A percentile compares a stretch with the other conserved stretches of the same genome.
These are phyloP conservation scores for Ursus arctos DNA, from an alignment of 2,113 vertebrate genomes.

Conservation along the genomic window DNA sequence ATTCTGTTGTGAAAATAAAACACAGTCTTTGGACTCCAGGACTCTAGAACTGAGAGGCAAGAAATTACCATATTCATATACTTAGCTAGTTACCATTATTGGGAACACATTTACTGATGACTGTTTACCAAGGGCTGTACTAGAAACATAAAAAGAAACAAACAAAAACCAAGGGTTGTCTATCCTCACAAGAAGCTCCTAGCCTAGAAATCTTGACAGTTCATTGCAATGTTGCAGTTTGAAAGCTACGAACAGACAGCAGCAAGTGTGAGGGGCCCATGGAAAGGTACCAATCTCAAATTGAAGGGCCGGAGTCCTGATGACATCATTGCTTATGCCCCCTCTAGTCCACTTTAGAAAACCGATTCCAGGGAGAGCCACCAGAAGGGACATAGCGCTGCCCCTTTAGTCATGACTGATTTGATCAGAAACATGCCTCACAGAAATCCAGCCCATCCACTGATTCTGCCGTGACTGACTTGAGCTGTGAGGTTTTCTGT, in stretches of 20 bases:
- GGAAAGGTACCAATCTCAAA: not conserved
- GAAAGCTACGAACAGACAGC: not conserved
- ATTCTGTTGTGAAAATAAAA: constrained; percentile 37
- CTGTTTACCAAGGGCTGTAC: not conserved
- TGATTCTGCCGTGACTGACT: not conserved
- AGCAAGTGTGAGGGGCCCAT: not conserved
- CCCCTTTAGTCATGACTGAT: not conserved
- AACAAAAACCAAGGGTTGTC: not conserved
- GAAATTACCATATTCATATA: not conserved
- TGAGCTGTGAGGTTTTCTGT: not conserved
- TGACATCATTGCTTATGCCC: not conserved
- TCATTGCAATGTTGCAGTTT: not conserved
- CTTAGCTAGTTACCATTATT: not conserved
- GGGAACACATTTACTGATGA: not conserved
- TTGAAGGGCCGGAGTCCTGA: not conserved
- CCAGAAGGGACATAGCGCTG: not conserved
- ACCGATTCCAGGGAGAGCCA: not conserved
- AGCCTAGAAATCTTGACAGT: not conserved
- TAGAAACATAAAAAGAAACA: not conserved
- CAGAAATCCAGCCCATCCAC: not conserved
- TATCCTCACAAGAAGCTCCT: not conserved
- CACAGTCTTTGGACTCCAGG: not conserved
- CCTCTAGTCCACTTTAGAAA: not conserved
- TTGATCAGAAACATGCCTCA: not conserved
- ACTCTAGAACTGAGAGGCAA: not conserved